Base-by-base conservation (phyloP, 2,113 vertebrate species). In the Protobothrops flavoviridis region DNA sequence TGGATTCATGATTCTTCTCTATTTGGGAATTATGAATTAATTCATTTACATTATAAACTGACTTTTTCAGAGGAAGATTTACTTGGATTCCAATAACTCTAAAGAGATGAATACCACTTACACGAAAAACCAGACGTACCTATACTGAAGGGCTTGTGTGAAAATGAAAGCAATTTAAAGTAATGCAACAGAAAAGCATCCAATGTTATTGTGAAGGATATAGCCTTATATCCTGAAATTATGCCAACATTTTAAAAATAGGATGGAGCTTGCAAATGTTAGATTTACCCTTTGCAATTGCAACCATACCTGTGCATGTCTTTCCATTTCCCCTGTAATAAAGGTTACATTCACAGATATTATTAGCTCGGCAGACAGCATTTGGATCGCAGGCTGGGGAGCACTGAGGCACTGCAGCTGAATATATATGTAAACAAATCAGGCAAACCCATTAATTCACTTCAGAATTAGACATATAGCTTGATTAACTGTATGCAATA, bases 251-350 rank as follows among this genome's bases (percentile, higher is more conserved):
- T 43, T 81, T 45, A 39, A 39, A 33, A 89, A 89, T 3, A 45
- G 11, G 17, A 12, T 11, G 69, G 3, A 61, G 10, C 39, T 88
- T 55, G 48, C 33, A 59, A 69, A 92, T 39, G 48, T 24, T 59
- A n/a, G 29, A 33, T 61, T 86, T 23, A 86, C 39, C 69, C 6
- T 26, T n/a, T 23, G 23, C 24, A 5, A 11, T 57, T 89, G 29
- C 39, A 52, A 45, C 57, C 88, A 50, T 93, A 98, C 98, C 98
- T 95, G 97, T 97, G 96, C 99, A 99, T 3, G 26, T 95, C 29
- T 95, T 97, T 17, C 99, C 99, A 0, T 99, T 98, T 0, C 99
- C 99, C 90, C 98, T 97, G 0, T 99, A 99, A 90, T 98, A 97
- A 3, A 98, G 91, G 94, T 97, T 94, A 93, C 99, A 99, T 92